Evolutionary conservation across 2,113 vertebrate species (phyloP).

Genomic region (Ciconia stormi): DNA sequence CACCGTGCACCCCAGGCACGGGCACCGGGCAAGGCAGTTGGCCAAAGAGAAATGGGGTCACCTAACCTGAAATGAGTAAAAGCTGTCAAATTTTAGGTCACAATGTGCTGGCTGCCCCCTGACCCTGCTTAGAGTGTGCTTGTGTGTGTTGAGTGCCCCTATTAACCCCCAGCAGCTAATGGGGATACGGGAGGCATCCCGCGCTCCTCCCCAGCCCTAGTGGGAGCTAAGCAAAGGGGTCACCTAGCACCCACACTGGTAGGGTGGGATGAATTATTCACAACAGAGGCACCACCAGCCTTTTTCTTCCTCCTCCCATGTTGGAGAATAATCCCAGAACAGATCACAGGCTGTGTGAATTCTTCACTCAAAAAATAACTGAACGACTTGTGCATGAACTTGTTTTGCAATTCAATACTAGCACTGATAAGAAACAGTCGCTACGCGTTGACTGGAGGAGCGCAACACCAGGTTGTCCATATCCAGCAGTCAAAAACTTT

Average conservation of each 20-base stretch:
- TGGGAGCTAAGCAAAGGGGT: background rate
- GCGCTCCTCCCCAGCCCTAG: background rate
- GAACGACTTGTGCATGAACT: conserved; percentile 15
- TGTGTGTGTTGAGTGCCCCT: conserved; percentile 51
- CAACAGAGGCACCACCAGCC: background rate
- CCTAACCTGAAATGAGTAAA: conserved; percentile 14
- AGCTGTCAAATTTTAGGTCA: conserved; percentile 45
- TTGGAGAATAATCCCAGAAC: background rate
- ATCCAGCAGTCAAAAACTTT: background rate
- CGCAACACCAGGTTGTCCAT: background rate
- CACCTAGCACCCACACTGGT: background rate
- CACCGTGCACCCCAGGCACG: background rate
- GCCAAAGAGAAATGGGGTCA: background rate
- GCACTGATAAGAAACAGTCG: background rate
- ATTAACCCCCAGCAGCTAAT: conserved; percentile 42
- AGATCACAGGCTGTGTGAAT: conserved; percentile 14
- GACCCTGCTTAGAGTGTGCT: conserved; percentile 9
- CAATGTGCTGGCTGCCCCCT: conserved; percentile 46
- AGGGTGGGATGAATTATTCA: conserved; percentile 44
- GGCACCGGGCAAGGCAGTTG: background rate
- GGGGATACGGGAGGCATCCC: background rate
- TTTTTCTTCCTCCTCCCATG: background rate
- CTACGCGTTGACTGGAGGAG: background rate
- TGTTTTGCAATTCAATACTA: conserved; percentile 34
- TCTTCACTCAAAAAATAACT: conserved; percentile 4